These are phyloP conservation scores for Lutjanus erythropterus DNA, from an alignment of 2,113 vertebrate species.

Conservation along the genomic window DNA sequence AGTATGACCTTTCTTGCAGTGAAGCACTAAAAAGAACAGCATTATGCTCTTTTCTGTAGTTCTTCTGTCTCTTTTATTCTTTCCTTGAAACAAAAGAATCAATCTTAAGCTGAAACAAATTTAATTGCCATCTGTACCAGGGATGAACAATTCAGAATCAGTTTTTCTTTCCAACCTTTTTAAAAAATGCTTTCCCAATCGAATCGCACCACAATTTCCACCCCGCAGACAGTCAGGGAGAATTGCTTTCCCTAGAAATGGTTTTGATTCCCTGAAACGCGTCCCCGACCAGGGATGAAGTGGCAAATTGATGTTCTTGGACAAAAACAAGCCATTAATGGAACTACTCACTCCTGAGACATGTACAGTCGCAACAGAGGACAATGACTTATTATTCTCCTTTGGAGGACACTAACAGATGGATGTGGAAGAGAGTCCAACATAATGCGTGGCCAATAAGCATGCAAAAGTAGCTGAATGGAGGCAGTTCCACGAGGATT, in stretches of 20 bases:
- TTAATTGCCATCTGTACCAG: background rate
- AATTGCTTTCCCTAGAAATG: slow-evolving; percentile 31
- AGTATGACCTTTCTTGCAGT: background rate
- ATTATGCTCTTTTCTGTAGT: background rate
- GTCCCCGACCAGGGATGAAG: slow-evolving; percentile 33
- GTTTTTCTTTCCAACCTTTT: background rate
- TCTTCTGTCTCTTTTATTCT: background rate
- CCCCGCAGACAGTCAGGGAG: background rate
- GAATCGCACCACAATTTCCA: slow-evolving; percentile 10
- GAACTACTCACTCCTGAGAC: slow-evolving; percentile 36
- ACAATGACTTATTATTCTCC: slow-evolving; percentile 28
- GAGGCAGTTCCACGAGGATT: background rate
- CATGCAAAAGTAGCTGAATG: slow-evolving; percentile 1
- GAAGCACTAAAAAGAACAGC: background rate
- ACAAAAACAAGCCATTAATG: slow-evolving; percentile 54
- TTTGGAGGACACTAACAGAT: slow-evolving; percentile 14
- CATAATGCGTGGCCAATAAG: slow-evolving; percentile 15
- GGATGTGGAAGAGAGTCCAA: background rate
- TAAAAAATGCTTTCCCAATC: slow-evolving; percentile 1
- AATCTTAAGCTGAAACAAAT: background rate
- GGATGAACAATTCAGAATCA: background rate
- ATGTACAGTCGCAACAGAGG: background rate
- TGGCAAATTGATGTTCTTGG: slow-evolving; percentile 45
- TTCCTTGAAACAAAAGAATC: background rate
- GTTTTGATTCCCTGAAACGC: slow-evolving; percentile 38